These are phyloP conservation scores for Rallus limicola DNA, from an alignment of 2,113 vertebrate species.

Conservation along the genomic window DNA sequence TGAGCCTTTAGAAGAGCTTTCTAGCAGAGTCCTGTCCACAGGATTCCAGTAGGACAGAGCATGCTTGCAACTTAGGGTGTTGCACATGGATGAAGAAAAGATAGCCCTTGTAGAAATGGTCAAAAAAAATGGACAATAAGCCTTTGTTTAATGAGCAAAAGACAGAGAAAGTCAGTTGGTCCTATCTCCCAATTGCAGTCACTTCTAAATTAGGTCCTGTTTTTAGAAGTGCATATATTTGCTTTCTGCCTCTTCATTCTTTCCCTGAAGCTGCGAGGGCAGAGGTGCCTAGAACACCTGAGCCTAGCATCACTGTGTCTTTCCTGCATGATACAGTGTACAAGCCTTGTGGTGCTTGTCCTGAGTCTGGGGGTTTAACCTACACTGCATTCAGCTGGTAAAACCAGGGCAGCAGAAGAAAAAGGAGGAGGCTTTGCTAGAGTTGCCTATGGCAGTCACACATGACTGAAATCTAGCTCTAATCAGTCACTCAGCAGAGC, in stretches of 20 bases:
- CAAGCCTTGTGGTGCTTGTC: rapidly evolving
- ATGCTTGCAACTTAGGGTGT: rapidly evolving
- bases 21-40: not conserved
- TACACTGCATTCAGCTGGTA: not conserved
- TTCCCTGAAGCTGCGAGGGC: not conserved
- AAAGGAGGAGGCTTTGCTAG: not conserved
- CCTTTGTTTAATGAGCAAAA: not conserved
- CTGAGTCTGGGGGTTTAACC: not conserved
- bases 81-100: not conserved
- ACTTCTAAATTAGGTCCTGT: not conserved
- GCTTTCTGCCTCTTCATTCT: not conserved
- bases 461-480: not conserved
- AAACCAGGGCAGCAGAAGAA: not conserved
- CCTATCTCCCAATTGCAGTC: not conserved
- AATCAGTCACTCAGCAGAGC: not conserved
- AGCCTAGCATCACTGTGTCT: not conserved
- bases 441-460: not conserved
- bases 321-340: rapidly evolving
- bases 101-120: not conserved
- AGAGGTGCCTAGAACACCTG: rapidly evolving
- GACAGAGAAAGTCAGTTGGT: not conserved
- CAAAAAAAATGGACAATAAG: not conserved
- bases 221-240: not conserved
- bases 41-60: not conserved
- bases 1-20: not conserved